These are phyloP conservation scores for Odontesthes bonariensis DNA, from an alignment of 2,113 vertebrate genomes.

Conservation along the genomic window DNA sequence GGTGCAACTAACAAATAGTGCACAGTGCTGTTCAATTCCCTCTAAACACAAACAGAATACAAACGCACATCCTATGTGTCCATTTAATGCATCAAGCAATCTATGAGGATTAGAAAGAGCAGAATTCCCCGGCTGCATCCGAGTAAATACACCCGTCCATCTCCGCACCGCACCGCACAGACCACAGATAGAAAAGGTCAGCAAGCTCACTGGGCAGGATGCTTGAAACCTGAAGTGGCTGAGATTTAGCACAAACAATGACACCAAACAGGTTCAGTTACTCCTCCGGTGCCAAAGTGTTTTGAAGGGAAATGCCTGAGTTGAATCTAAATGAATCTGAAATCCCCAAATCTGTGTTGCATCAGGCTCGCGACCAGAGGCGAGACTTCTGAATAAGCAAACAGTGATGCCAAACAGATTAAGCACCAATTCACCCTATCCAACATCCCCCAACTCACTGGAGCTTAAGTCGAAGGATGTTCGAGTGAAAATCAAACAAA, in stretches of 20 bases:
- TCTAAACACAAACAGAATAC: background rate
- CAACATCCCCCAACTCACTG: constrained; percentile 49
- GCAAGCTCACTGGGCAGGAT: too few species aligned
- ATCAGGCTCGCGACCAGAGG: constrained; percentile 24
- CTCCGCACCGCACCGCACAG: too few species aligned
- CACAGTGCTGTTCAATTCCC: too few species aligned
- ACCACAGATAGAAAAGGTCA: too few species aligned
- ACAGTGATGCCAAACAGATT: constrained; percentile 41
- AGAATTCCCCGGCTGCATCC: too few species aligned
- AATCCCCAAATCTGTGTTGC: constrained; percentile 36
- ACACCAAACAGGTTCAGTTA: background rate
- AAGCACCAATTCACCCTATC: constrained; percentile 47
- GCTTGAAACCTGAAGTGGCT: too few species aligned
- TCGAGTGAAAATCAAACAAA: constrained; percentile 42
- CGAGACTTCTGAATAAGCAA: constrained; percentile 28
- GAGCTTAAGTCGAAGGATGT: constrained; percentile 34
- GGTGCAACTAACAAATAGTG: too few species aligned
- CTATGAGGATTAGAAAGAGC: constrained; percentile 3
- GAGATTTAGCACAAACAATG: background rate
- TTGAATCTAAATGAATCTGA: constrained; percentile 36
- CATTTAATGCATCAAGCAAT: background rate
- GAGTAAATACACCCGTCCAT: too few species aligned
- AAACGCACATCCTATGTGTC: background rate
- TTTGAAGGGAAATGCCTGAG: constrained; percentile 8
- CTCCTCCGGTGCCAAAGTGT: background rate